These are phyloP conservation scores for Odontesthes bonariensis DNA, from an alignment of 2,113 vertebrate genomes.

Conservation along the genomic window DNA sequence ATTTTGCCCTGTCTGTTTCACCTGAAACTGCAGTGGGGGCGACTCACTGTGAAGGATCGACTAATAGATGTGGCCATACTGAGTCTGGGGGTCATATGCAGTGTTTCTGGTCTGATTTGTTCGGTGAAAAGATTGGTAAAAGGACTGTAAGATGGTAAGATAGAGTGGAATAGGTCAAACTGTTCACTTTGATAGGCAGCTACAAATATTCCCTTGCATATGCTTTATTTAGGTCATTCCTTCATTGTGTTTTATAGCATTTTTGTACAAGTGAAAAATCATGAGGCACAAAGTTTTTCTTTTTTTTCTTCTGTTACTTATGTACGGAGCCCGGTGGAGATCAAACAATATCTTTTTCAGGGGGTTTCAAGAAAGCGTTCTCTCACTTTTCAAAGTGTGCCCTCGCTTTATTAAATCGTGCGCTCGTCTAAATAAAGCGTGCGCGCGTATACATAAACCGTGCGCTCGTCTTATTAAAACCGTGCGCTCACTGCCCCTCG, in stretches of 20 bases:
- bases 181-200: background rate
- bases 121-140: constrained; percentile 80
- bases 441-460: no score
- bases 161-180: background rate
- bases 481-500: no score
- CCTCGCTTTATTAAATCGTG: no score
- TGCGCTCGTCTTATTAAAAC: no score
- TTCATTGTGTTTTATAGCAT: background rate
- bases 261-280: background rate
- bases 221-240: background rate
- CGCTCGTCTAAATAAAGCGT: no score
- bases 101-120: constrained; percentile 81
- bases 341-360: no score
- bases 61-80: constrained; percentile 80
- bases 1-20: constrained; percentile 86
- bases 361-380: no score
- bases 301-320: no score
- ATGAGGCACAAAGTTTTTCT: no score
- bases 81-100: constrained; percentile 83
- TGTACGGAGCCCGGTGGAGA: no score
- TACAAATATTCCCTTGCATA: background rate
- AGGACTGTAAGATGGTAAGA: constrained; percentile 54
- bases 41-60: constrained; percentile 71
- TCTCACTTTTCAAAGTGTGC: no score
- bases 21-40: constrained; percentile 83